Percentiles rank a stretch among this genome's conserved stretches.
Evolutionary conservation across 2,113 vertebrate genomes (phyloP).

Genomic region (Pseudorhombus dupliciocellatus): DNA sequence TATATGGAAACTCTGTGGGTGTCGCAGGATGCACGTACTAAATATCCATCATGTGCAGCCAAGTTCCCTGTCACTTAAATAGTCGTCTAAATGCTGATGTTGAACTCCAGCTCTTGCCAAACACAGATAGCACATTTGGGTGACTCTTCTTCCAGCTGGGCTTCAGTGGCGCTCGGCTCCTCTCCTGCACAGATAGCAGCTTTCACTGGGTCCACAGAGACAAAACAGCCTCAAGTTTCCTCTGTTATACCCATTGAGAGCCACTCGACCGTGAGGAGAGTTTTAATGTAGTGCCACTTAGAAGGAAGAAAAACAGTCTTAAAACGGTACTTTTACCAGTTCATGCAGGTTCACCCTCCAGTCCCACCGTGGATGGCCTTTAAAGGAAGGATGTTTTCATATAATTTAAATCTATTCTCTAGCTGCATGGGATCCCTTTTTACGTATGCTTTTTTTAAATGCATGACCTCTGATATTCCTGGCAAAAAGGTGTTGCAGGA

Average conservation of each 20-base stretch:
- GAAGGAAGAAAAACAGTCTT: conserved; percentile 55
- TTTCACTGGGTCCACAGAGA: conserved; percentile 69
- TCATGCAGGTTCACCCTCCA: conserved; percentile 45
- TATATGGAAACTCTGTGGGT: conserved; percentile 9
- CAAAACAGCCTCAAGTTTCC: conserved; percentile 69
- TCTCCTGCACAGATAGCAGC: conserved; percentile 68
- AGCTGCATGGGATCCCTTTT: not conserved
- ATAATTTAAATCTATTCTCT: conserved; percentile 34
- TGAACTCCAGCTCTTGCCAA: conserved; percentile 57
- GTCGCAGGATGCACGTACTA: not conserved
- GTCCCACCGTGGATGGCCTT: conserved; percentile 14
- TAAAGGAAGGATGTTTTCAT: conserved; percentile 26
- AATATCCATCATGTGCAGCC: conserved; percentile 6
- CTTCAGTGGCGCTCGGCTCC: conserved; percentile 49
- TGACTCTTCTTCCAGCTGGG: conserved; percentile 69
- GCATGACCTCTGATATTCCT: not conserved
- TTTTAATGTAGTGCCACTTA: conserved; percentile 76
- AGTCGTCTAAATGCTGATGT: conserved; percentile 64
- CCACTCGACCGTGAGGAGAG: conserved; percentile 71
- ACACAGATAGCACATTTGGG: conserved; percentile 66
- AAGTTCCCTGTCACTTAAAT: conserved; percentile 50
- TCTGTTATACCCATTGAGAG: conserved; percentile 67
- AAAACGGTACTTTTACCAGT: conserved; percentile 56
- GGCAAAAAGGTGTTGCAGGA: not conserved
- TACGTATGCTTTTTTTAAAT: not conserved